Percentiles rank a stretch among this genome's conserved stretches.
phyloP scores from a whole-genome alignment of 1,140 invertebrate genomes.

The Bilobella aurantiaca region DNA sequence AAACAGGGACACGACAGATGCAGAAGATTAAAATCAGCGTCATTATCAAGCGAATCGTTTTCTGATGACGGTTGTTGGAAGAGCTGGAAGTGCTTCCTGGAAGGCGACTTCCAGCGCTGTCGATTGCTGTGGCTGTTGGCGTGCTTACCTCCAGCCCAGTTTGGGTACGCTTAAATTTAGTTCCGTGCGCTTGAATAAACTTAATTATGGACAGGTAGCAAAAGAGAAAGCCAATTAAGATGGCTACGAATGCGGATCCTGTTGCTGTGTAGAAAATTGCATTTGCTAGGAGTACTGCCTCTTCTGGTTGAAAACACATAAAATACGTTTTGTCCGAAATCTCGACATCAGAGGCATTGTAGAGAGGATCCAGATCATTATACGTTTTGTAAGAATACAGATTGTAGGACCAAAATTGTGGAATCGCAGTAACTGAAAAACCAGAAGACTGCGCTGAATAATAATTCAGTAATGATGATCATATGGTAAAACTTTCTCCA shows the following conservation, averaged over 20 bases:
- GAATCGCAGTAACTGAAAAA: conserved; percentile 5
- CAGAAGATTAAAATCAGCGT: conserved; percentile 14
- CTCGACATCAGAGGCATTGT: neutral
- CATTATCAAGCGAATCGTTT: conserved; percentile 16
- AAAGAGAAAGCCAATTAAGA: conserved; percentile 17
- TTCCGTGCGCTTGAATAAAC: conserved; percentile 19
- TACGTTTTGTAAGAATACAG: neutral
- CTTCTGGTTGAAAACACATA: conserved; percentile 6
- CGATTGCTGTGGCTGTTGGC: neutral
- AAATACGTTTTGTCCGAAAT: conserved; percentile 6
- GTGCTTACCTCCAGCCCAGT: neutral
- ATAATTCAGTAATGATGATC: too few relatives aligned
- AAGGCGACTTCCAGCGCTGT: neutral
- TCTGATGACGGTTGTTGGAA: conserved; percentile 6
- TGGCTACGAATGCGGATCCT: conserved; percentile 3
- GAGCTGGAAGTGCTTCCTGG: neutral
- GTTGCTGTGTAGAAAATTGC: neutral
- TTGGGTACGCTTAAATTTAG: neutral
- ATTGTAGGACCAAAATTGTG: conserved; percentile 16
- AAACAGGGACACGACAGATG: conserved; percentile 18
- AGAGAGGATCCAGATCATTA: neutral
- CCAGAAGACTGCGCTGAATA: neutral
- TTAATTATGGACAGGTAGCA: conserved; percentile 26
- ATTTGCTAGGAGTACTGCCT: neutral
- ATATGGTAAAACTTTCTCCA: too few relatives aligned